phyloP scores from a whole-genome alignment of 2,797 vertebrate species.

The Semotilus atromaculatus region DNA sequence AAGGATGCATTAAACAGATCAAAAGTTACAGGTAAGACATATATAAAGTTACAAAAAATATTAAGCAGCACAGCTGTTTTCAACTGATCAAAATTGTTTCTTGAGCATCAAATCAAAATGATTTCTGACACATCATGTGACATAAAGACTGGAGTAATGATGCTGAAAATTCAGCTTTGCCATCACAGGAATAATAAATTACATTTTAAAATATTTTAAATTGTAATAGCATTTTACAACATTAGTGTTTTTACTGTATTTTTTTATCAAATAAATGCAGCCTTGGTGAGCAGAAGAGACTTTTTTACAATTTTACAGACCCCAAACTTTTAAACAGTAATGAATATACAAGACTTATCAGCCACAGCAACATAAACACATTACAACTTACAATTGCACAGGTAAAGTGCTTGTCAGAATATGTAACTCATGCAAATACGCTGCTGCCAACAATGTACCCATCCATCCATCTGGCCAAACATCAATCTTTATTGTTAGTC shows the following conservation, averaged over 20 bases:
- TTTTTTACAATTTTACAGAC: no score
- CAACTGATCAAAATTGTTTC: background rate
- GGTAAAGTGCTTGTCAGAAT: background rate
- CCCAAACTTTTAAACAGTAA: no score
- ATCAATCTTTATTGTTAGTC: background rate
- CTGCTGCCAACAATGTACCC: background rate
- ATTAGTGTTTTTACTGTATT: no score
- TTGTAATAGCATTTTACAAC: no score
- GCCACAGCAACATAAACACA: background rate
- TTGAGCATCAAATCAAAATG: background rate
- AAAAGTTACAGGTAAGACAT: background rate
- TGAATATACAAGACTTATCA: background rate
- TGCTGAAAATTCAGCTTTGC: background rate
- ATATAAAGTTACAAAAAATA: background rate
- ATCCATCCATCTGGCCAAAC: background rate
- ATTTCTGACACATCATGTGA: background rate
- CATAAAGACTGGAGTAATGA: background rate
- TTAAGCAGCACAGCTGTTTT: background rate
- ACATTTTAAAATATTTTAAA: no score
- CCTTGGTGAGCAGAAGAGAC: no score
- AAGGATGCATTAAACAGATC: background rate
- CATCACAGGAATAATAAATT: no score
- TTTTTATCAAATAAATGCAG: no score
- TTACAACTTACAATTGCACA: background rate
- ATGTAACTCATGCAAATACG: no score